These are phyloP conservation scores for Dendrolimus punctatus DNA, from an alignment of 1,140 invertebrate species.

Conservation along the genomic window DNA sequence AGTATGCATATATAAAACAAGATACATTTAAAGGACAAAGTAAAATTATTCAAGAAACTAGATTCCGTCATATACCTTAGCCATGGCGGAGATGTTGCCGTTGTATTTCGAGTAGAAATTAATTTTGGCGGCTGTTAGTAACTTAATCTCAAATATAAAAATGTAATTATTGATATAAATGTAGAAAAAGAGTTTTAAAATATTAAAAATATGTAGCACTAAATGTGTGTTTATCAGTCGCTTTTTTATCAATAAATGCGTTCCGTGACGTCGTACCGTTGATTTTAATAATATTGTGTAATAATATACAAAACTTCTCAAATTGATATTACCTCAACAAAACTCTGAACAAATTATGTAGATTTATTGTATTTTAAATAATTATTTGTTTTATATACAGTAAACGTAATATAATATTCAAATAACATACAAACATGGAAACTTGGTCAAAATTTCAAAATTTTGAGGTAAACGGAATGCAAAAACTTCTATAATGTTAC, in stretches of 20 bases:
- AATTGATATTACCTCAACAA: no score
- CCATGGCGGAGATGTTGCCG: slow-evolving; percentile 54
- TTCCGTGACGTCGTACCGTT: neutral
- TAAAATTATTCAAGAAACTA: slow-evolving; percentile 6
- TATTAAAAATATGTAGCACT: neutral
- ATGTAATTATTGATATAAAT: neutral
- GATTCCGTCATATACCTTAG: slow-evolving; percentile 40
- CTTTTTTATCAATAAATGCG: slow-evolving; percentile 5
- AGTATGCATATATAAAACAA: slow-evolving; percentile 36
- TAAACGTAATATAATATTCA: no score
- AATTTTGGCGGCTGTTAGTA: slow-evolving; percentile 53
- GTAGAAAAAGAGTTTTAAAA: slow-evolving; percentile 8
- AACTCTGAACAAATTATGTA: no score
- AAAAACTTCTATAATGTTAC: no score
- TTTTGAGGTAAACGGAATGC: no score
- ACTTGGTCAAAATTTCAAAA: no score
- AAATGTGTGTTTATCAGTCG: neutral
- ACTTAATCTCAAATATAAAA: slow-evolving; percentile 11
- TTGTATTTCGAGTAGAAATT: slow-evolving; percentile 62
- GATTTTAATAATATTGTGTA: no score
- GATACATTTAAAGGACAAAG: slow-evolving; percentile 6
- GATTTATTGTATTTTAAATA: no score
- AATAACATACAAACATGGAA: no score
- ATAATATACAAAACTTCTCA: no score
- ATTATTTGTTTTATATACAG: no score